A percentile compares a stretch with the other conserved stretches of the same genome.
Conservation (phyloP, 2,113 vertebrate genomes). For the Picathartes gymnocephalus region DNA sequence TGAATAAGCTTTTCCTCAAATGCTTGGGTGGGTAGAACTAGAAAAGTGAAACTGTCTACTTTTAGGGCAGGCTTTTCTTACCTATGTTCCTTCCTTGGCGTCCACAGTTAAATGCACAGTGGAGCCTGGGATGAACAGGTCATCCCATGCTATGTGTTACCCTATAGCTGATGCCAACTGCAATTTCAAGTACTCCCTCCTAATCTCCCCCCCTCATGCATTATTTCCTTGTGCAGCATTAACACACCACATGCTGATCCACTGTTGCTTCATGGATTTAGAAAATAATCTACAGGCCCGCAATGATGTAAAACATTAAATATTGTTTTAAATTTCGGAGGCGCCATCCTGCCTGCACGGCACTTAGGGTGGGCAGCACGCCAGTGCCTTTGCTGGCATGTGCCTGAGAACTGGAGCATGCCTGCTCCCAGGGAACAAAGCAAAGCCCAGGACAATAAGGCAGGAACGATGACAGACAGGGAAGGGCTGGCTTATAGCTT, state of each 20-base stretch:
- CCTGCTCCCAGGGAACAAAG: conserved; percentile 67
- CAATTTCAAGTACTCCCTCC: conserved; percentile 31
- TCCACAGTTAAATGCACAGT: neutral
- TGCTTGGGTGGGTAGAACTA: neutral
- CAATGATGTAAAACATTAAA: conserved; percentile 78
- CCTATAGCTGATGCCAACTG: conserved; percentile 29
- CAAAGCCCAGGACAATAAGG: conserved; percentile 67
- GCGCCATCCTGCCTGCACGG: conserved; percentile 79
- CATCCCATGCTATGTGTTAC: neutral
- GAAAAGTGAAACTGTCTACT: neutral
- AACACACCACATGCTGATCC: conserved; percentile 68
- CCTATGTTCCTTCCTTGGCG: neutral
- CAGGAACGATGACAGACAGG: conserved; percentile 81
- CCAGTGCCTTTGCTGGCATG: conserved; percentile 68
- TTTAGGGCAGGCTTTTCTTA: neutral
- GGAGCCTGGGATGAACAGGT: neutral
- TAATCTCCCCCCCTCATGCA: conserved; percentile 51
- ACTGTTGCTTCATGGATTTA: conserved; percentile 75
- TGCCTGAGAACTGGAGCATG: conserved; percentile 65
- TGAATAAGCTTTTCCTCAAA: neutral
- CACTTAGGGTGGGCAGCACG: conserved; percentile 72
- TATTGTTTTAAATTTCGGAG: conserved; percentile 77
- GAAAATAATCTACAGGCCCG: conserved; percentile 75
- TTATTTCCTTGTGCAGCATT: conserved; percentile 66
- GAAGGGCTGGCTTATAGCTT: conserved; percentile 61